Evolutionary conservation across 2,888 invertebrate species (phyloP), one percentile per base, ranked within the genome.

Genomic region (Hipparchia sbordonii): DNA sequence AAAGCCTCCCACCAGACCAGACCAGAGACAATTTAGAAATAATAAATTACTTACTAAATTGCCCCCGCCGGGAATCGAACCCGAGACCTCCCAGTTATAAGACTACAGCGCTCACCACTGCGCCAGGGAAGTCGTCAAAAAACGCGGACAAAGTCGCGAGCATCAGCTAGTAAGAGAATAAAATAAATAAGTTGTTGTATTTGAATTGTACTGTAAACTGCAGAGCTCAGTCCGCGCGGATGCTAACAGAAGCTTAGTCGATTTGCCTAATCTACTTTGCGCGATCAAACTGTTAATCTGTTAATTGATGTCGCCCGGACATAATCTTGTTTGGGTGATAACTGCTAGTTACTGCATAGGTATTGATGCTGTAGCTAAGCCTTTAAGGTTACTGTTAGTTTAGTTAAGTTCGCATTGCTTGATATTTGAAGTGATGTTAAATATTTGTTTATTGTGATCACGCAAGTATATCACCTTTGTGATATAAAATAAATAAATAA

Each of bases 261-360:
- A 76, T 76, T 76, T 76, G 70, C 74, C 60, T 72, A 76, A 76
- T 76, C 76, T 72, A 74, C 70, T 74, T 71, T 71, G 48, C 71
- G 66, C 72, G 75, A 73, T 75, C 71, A 70, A 71, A 76, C 74
- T 77, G 80, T 76, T 85, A 85, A 85, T 82, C 84, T 81, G 78
- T 82, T 85, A 85, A 85, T 85, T 85, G 84, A 84, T 82, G 82
- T 82, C 72, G 77, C 67, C 76, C 70, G 67, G 51, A 54, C 52
- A 12, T 67, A 67, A 67, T 67, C 67, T 45, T 67, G 39, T 67
- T 67, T 56, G 67, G 67, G 12, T 39, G 33, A 54, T 66, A 66
- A 66, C 54, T 66, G 39, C 12, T 66, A 52, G 33, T 66, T 66
- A 66, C 51, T 66, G 39, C 8, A 12, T 46, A 46, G 48, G 9